Conservation (phyloP, 2,888 invertebrate genomes). For the Mythimna albipuncta region DNA sequence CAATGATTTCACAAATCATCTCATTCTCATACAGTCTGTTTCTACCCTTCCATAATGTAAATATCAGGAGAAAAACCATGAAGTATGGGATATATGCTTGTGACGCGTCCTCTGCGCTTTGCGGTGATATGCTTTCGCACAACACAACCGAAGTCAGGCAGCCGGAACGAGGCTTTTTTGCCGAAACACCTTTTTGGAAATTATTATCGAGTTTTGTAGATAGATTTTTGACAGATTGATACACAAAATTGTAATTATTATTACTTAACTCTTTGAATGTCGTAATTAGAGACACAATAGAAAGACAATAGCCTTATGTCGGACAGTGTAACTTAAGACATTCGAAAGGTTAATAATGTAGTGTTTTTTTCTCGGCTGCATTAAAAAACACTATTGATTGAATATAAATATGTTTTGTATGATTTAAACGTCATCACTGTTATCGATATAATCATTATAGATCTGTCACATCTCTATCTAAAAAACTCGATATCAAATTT, state of each 20-base stretch:
- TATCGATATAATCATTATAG: too few relatives aligned
- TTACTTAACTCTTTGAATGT: too few relatives aligned
- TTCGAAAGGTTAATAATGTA: too few relatives aligned
- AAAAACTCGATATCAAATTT: slow-evolving; percentile 35
- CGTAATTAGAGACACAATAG: too few relatives aligned
- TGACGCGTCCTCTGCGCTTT: slow-evolving; percentile 75
- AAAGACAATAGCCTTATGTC: too few relatives aligned
- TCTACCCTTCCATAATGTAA: slow-evolving; percentile 71
- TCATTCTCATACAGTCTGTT: slow-evolving; percentile 73
- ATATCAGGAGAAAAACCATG: slow-evolving; percentile 67
- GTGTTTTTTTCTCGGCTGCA: too few relatives aligned
- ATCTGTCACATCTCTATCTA: slow-evolving; percentile 18
- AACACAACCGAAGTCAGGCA: slow-evolving; percentile 52
- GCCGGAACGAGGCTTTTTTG: slow-evolving; percentile 39
- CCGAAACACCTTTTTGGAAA: slow-evolving; percentile 28
- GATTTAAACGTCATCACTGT: neutral
- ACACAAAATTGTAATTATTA: too few relatives aligned
- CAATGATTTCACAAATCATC: slow-evolving; percentile 73
- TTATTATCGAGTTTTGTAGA: slow-evolving; percentile 37
- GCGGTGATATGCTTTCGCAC: slow-evolving; percentile 73
- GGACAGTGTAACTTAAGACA: too few relatives aligned
- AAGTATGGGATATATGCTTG: slow-evolving; percentile 66
- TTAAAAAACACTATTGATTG: neutral
- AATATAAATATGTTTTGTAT: neutral
- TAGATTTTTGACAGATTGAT: slow-evolving; percentile 1